Percentiles rank a stretch among this genome's conserved stretches.
Conservation (phyloP, 2,888 invertebrate genomes). For the Eustalomyia histrio region DNA sequence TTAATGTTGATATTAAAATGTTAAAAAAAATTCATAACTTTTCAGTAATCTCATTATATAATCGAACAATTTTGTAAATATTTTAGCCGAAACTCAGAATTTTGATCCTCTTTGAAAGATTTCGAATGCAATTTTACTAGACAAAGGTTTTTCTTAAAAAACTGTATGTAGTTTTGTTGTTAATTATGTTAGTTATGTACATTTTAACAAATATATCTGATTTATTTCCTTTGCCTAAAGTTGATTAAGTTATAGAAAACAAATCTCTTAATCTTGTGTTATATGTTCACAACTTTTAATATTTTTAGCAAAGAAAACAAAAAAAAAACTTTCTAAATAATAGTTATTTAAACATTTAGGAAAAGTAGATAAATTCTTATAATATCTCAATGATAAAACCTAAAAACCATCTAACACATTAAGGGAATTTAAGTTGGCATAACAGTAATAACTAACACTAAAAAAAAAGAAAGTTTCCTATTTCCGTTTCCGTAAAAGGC, state of each 20-base stretch:
- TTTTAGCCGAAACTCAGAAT: too few species aligned
- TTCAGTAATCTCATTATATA: too few species aligned
- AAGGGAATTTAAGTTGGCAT: constrained; percentile 54
- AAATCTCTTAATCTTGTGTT: not conserved
- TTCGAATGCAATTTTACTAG: too few species aligned
- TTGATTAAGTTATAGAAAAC: not conserved
- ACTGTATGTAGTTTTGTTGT: too few species aligned
- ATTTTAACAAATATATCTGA: too few species aligned
- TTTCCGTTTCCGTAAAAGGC: constrained; percentile 34
- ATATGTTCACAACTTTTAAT: not conserved
- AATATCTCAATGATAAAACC: constrained; percentile 31
- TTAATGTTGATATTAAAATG: too few species aligned
- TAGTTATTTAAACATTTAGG: constrained; percentile 36
- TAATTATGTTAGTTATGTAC: too few species aligned
- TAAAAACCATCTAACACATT: constrained; percentile 42
- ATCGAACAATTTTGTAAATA: too few species aligned
- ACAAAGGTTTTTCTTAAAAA: too few species aligned
- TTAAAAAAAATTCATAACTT: too few species aligned
- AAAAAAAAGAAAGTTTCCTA: constrained; percentile 49
- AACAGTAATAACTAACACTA: constrained; percentile 54
- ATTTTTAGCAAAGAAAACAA: not conserved
- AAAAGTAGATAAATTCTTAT: constrained; percentile 15
- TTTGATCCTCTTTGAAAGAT: too few species aligned
- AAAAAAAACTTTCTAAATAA: constrained; percentile 36
- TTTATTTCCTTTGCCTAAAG: not conserved